Conservation (phyloP, 2,888 invertebrate species). For the Ditula angustiorana region DNA sequence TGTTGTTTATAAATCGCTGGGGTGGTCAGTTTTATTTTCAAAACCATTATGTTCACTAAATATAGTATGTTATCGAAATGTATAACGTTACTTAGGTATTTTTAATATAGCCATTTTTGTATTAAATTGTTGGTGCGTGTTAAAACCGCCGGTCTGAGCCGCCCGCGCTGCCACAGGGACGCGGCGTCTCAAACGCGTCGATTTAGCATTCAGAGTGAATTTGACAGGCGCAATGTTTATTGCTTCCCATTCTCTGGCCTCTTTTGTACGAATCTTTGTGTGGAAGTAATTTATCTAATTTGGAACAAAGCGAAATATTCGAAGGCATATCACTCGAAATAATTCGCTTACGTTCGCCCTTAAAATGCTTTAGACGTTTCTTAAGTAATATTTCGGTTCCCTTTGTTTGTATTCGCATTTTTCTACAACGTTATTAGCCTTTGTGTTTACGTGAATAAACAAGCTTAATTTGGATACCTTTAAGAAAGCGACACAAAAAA, state of each 20-base stretch:
- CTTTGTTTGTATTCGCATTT: slow-evolving; percentile 27
- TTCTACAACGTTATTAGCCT: slow-evolving; percentile 27
- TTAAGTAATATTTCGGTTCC: slow-evolving; percentile 46
- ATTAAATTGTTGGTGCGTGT: slow-evolving; percentile 21
- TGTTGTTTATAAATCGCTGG: no score
- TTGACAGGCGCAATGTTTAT: slow-evolving; percentile 78
- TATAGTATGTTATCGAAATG: no score
- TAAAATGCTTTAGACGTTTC: slow-evolving; percentile 42
- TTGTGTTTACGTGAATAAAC: slow-evolving; percentile 18
- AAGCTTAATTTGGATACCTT: slow-evolving; percentile 17
- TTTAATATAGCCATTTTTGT: no score
- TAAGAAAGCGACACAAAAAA: neutral
- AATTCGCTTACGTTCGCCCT: slow-evolving; percentile 45
- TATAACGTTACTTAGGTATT: no score
- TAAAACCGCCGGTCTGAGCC: slow-evolving; percentile 45
- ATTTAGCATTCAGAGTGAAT: slow-evolving; percentile 74
- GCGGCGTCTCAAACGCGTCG: slow-evolving; percentile 63
- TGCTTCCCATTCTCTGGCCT: slow-evolving; percentile 63
- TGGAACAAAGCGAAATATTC: slow-evolving; percentile 71
- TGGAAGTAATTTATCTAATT: slow-evolving; percentile 79
- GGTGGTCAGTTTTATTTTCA: no score
- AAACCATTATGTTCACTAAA: no score
- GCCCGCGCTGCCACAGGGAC: slow-evolving; percentile 45
- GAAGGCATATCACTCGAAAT: slow-evolving; percentile 53
- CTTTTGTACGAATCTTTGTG: slow-evolving; percentile 73